A percentile compares a stretch with the other conserved stretches of the same genome.
Conservation (phyloP, 2,113 vertebrate genomes). For the Brachypteracias leptosomus region DNA sequence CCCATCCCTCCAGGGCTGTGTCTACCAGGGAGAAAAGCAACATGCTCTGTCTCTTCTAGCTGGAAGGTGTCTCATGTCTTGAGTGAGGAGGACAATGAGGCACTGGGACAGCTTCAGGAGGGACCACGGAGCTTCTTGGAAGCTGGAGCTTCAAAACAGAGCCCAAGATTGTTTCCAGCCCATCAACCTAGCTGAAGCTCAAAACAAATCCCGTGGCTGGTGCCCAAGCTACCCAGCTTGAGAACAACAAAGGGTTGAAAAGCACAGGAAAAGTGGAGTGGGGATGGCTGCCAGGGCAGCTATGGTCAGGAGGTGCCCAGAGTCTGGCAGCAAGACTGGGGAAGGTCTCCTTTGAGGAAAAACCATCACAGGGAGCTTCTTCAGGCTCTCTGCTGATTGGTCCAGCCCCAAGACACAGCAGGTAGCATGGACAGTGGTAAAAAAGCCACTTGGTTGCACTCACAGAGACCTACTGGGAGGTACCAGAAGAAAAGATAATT, state of each 20-base stretch:
- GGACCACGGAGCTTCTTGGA: neutral
- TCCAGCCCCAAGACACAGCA: neutral
- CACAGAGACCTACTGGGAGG: rapidly evolving
- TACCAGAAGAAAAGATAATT: neutral
- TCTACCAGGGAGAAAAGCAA: neutral
- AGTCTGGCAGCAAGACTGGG: neutral
- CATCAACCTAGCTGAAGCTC: no score
- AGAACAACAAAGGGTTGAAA: neutral
- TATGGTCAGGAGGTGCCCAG: neutral
- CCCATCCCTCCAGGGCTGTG: neutral
- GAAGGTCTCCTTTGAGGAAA: neutral
- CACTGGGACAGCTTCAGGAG: neutral
- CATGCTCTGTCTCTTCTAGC: neutral
- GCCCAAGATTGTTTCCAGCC: no score
- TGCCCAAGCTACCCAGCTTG: neutral
- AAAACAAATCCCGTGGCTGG: neutral
- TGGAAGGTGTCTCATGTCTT: neutral
- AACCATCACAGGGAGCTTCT: neutral
- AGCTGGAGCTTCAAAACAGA: neutral
- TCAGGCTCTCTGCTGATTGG: neutral
- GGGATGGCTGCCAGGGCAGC: neutral
- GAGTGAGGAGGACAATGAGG: neutral
- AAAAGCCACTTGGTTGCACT: neutral
- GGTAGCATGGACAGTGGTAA: neutral
- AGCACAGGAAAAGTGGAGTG: rapidly evolving